phyloP scores from a whole-genome alignment of 2,888 invertebrate genomes.

The Macrophya alboannulata region DNA sequence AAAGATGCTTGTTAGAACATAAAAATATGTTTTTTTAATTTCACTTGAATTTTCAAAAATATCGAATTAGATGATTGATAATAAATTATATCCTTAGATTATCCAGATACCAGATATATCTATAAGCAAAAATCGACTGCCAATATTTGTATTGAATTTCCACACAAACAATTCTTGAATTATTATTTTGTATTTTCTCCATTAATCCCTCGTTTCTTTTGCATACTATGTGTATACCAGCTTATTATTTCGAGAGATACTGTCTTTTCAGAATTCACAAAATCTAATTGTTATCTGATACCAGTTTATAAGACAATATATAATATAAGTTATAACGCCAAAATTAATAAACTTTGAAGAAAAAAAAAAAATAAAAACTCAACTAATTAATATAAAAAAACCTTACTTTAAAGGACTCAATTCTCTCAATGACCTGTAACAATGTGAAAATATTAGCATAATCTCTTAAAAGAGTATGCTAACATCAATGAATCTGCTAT shows the following conservation, averaged over 20 bases:
- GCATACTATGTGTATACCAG: background rate
- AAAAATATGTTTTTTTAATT: background rate
- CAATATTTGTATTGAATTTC: background rate
- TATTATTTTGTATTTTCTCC: background rate
- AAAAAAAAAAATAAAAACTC: background rate
- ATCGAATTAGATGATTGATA: background rate
- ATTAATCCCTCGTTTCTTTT: background rate
- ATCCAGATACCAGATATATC: constrained; percentile 33
- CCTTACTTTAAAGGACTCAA: background rate
- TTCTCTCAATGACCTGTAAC: constrained; percentile 5
- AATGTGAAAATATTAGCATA: constrained; percentile 11
- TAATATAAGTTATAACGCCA: constrained; percentile 22
- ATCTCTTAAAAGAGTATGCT: constrained; percentile 26
- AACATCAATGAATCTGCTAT: constrained; percentile 1
- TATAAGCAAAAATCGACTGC: constrained; percentile 7
- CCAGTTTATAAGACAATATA: background rate
- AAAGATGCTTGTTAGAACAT: background rate
- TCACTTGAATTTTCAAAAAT: background rate
- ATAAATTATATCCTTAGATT: constrained; percentile 29
- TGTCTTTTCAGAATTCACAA: background rate
- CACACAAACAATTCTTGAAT: background rate
- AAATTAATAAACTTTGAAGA: constrained; percentile 18
- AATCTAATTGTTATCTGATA: background rate
- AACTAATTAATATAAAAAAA: background rate
- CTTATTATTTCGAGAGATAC: background rate